Percentiles rank a stretch among this genome's conserved stretches.
Evolutionary conservation across 2,888 invertebrate genomes (phyloP).

Genomic region (Microplitis manilae): DNA sequence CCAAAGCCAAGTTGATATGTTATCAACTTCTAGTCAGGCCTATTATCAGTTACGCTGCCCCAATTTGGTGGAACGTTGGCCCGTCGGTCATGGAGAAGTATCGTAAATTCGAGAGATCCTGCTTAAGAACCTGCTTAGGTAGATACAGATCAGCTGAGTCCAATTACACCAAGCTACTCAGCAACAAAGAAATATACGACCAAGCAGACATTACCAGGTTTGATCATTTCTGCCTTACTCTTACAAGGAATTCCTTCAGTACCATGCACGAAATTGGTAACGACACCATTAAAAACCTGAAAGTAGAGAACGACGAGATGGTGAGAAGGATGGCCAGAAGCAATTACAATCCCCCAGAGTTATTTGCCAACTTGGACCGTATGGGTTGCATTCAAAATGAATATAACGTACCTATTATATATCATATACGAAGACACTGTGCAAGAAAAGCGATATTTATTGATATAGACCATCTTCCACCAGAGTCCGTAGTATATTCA

Average conservation of each 20-base stretch:
- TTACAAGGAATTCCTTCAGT: not conserved
- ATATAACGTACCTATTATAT: not conserved
- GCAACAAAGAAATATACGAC: not conserved
- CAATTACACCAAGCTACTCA: not conserved
- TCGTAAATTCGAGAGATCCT: not conserved
- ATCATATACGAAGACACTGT: constrained; percentile 3
- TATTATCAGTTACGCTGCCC: not conserved
- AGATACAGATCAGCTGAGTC: not conserved
- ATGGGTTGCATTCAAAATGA: constrained; percentile 1
- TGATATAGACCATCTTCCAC: not conserved
- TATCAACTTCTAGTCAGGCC: not conserved
- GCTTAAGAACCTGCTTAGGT: not conserved
- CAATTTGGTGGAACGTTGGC: not conserved
- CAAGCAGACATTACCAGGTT: not conserved
- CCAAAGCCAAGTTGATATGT: not conserved
- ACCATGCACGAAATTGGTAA: not conserved
- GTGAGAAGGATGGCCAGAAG: not conserved
- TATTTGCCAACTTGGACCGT: not conserved
- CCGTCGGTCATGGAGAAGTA: not conserved
- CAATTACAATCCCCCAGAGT: not conserved
- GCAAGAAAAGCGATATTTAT: not conserved
- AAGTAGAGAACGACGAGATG: not conserved
- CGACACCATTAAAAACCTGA: not conserved
- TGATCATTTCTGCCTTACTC: not conserved
- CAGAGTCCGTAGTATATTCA: not conserved